These are phyloP conservation scores for Datnioides undecimradiatus DNA, from an alignment of 2,113 vertebrate species.

Conservation along the genomic window DNA sequence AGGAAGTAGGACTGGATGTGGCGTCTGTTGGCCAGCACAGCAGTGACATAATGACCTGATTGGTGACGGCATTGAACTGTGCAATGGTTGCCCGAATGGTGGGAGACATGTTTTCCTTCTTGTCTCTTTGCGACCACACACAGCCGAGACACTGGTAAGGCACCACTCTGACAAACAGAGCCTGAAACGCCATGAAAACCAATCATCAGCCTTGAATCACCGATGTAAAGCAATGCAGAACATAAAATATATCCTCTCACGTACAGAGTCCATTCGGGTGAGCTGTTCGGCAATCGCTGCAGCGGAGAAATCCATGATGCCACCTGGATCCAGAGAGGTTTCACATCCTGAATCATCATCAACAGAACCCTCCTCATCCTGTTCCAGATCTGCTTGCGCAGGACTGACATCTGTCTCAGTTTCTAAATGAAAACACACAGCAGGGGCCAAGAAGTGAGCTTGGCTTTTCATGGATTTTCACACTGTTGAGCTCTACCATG, in stretches of 20 bases:
- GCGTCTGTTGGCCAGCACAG: conserved; percentile 72
- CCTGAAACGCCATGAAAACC: conserved; percentile 71
- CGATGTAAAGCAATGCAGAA: too few relatives aligned
- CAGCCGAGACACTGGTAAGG: conserved; percentile 91
- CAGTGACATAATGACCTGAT: conserved; percentile 88
- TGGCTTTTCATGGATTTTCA: not conserved
- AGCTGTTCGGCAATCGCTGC: conserved; percentile 88
- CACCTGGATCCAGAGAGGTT: conserved; percentile 47
- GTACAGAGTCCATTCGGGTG: conserved; percentile 87
- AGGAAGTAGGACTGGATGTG: conserved; percentile 40
- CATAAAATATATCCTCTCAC: conserved; percentile 17
- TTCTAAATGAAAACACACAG: conserved; percentile 35
- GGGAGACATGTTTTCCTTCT: conserved; percentile 87
- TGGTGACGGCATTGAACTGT: conserved; percentile 90
- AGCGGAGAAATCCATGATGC: conserved; percentile 85
- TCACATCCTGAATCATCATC: conserved; percentile 67
- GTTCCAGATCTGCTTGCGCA: conserved; percentile 30
- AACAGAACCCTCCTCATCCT: conserved; percentile 42
- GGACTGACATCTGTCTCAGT: conserved; percentile 15
- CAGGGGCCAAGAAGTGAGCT: not conserved
- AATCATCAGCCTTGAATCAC: not conserved
- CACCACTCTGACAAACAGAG: conserved; percentile 86
- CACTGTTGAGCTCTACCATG: not conserved
- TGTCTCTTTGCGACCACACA: conserved; percentile 92
- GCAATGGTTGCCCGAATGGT: conserved; percentile 90